phyloP scores from a whole-genome alignment of 2,797 vertebrate genomes.

The Sebastes hubbsi region DNA sequence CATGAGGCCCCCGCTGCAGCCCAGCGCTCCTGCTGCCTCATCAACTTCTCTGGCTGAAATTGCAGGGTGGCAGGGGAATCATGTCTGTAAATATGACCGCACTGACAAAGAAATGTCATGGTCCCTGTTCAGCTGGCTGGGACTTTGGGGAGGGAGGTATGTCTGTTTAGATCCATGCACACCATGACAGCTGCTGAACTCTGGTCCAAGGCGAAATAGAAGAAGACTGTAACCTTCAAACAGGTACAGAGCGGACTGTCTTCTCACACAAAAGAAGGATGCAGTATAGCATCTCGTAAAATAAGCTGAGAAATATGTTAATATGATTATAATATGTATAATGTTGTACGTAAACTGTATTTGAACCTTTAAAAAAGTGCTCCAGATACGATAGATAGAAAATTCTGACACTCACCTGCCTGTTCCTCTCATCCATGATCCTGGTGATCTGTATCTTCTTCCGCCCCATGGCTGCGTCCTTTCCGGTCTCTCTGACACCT shows the following conservation, averaged over 20 bases:
- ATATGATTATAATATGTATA: background rate
- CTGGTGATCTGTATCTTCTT: conserved; percentile 99
- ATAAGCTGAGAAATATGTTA: background rate
- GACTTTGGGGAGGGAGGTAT: conserved; percentile 67
- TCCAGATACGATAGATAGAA: background rate
- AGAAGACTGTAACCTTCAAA: conserved; percentile 29
- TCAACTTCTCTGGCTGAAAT: conserved; percentile 80
- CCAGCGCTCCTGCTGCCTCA: conserved; percentile 79
- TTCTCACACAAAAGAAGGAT: background rate
- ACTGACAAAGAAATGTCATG: conserved; percentile 81
- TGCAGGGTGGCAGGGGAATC: conserved; percentile 81
- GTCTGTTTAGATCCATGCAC: conserved; percentile 73
- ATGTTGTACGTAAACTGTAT: background rate
- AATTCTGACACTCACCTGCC: conserved; percentile 88
- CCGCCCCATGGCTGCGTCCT: conserved; percentile 92
- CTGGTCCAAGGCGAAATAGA: conserved; percentile 41
- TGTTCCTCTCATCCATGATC: conserved; percentile 99
- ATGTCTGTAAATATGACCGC: conserved; percentile 79
- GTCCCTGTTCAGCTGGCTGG: conserved; percentile 69
- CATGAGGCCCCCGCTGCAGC: conserved; percentile 61
- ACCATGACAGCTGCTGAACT: conserved; percentile 66
- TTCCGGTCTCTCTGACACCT: conserved; percentile 86
- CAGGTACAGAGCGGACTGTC: conserved; percentile 24
- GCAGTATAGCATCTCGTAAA: background rate
- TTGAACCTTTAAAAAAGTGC: background rate